Conservation (phyloP, 2,888 invertebrate genomes). For the Notodonta dromedarius region DNA sequence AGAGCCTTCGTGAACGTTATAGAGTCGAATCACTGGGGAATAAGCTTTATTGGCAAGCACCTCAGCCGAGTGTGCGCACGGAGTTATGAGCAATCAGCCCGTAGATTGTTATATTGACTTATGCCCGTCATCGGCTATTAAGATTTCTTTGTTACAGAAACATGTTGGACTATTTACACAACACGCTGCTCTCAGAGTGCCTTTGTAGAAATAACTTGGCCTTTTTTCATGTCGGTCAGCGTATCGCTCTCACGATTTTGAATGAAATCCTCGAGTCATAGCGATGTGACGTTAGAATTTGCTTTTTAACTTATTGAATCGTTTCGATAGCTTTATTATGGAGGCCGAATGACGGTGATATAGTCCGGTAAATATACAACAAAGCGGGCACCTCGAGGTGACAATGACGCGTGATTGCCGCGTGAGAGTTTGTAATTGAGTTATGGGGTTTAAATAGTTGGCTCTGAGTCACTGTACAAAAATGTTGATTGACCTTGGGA, state of each 20-base stretch:
- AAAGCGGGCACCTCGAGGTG: slow-evolving; percentile 68
- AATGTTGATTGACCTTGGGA: slow-evolving; percentile 70
- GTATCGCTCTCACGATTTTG: slow-evolving; percentile 77
- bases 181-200: slow-evolving; percentile 74
- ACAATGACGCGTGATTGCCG: slow-evolving; percentile 80
- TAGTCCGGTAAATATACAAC: slow-evolving; percentile 65
- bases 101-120: slow-evolving; percentile 80
- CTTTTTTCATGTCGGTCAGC: slow-evolving; percentile 73
- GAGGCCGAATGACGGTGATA: slow-evolving; percentile 68
- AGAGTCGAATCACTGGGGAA: slow-evolving; percentile 54
- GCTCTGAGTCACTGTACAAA: slow-evolving; percentile 67
- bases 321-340: slow-evolving; percentile 79
- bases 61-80: slow-evolving; percentile 54
- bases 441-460: slow-evolving; percentile 64
- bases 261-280: slow-evolving; percentile 80
- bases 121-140: slow-evolving; percentile 83
- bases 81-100: slow-evolving; percentile 80
- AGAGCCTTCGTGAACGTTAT: slow-evolving; percentile 55
- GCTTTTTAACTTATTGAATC: slow-evolving; percentile 74
- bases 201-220: slow-evolving; percentile 75
- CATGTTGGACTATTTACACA: slow-evolving; percentile 84
- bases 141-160: slow-evolving; percentile 83
- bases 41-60: slow-evolving; percentile 57
- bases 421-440: slow-evolving; percentile 77
- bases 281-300: slow-evolving; percentile 77